A percentile compares a stretch with the other conserved stretches of the same genome.
These are phyloP conservation scores for Rotaria macrura DNA, from an alignment of 2,888 invertebrate species.

Conservation along the genomic window DNA sequence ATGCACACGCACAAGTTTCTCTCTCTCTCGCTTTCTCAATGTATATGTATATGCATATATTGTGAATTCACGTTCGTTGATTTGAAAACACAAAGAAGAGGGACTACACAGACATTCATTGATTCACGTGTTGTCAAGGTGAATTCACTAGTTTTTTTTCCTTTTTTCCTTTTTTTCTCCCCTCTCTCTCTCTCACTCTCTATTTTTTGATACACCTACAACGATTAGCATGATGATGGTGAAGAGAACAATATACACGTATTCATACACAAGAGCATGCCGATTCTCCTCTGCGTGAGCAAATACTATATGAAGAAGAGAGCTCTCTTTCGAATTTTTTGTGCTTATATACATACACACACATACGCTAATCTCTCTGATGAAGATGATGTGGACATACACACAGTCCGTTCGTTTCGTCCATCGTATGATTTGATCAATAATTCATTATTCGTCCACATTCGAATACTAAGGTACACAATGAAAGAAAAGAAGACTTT, in stretches of 20 bases:
- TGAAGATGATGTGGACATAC: conserved; percentile 1
- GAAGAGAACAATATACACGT: not conserved
- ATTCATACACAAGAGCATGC: not conserved
- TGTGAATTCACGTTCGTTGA: not conserved
- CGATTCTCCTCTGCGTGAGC: not conserved
- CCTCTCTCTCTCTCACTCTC: no score
- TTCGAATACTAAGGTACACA: not conserved
- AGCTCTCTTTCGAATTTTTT: not conserved
- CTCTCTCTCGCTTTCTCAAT: not conserved
- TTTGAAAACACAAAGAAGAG: not conserved
- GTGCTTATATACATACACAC: not conserved
- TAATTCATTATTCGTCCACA: conserved; percentile 2
- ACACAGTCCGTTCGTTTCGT: not conserved
- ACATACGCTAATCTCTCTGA: not conserved
- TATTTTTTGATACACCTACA: not conserved
- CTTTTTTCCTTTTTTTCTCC: no score
- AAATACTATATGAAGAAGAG: not conserved
- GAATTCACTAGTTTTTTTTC: not conserved
- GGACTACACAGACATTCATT: not conserved
- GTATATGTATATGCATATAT: not conserved
- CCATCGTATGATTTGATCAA: conserved; percentile 3
- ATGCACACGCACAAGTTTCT: not conserved
- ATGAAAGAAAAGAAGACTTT: not conserved
- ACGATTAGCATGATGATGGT: not conserved
- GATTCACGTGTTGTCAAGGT: not conserved